Base-by-base conservation (phyloP, 2,888 invertebrate genomes). In the Acrobasis suavella region DNA sequence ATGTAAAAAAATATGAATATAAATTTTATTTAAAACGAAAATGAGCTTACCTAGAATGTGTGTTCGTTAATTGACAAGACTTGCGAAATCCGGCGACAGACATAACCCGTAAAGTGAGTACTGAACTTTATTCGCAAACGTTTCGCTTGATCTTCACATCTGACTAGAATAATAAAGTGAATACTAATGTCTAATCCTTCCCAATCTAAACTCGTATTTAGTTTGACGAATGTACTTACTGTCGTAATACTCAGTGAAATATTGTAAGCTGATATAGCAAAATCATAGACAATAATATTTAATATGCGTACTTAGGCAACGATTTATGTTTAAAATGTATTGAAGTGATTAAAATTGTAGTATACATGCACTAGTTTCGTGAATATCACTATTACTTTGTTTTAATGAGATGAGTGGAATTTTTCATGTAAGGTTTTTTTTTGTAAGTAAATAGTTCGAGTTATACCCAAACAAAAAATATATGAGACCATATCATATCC, bases 141-240 rank as follows among this genome's bases (percentile, higher is more conserved):
- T 81, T 82, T 82, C 76, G 70, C 71, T 69, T 82, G 70, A 77
- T 76, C 82, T 78, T 76, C 74, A 73, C 80, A 79, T 73, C 74
- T 68, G 70, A 76, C 70, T 71, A 71, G 63, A 65, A 71, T 69
- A 69, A 69, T 67, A 39, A 62, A 60, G 63, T 63, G 65, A 67
- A 62, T 58, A 69, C 68, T 72, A 69, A 67, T 61, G 56, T 69
- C 68, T 72, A 69, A 71, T 71, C 68, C 83, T 86, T 86, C 83
- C 77, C 82, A 83, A 74, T 75, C 85, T 86, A 86, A 83, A 84
- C 75, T 63, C 0, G 62, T 63, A 76, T 83, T 87, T 85, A 86
- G 85, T 83, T 71, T 81, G 82, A 77, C 69, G 83, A 83, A 85
- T 75, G 73, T 77, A 72, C 72, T 72, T 68, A 70, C 70, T 68